Percentiles rank a stretch among this genome's conserved stretches.
phyloP scores from a whole-genome alignment of 2,113 vertebrate genomes.

The Amazona vittata region DNA sequence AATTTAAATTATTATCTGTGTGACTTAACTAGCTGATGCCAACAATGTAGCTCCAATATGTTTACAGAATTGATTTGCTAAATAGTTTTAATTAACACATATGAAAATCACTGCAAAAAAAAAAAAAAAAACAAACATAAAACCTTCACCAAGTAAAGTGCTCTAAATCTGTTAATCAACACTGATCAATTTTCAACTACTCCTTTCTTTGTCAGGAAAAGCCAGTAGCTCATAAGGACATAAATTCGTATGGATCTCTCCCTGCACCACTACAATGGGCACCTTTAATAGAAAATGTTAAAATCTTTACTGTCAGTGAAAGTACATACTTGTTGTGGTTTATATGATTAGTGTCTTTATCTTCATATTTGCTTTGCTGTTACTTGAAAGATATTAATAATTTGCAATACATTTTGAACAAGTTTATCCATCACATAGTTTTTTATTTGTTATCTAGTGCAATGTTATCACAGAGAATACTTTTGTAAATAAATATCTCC shows the following conservation, averaged over 20 bases:
- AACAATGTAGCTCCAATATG: neutral
- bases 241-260: neutral
- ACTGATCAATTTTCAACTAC: neutral
- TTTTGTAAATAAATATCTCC: neutral
- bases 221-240: neutral
- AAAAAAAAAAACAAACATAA: neutral
- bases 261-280: neutral
- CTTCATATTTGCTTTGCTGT: neutral
- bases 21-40: neutral
- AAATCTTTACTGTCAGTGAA: neutral
- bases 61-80: neutral
- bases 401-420: neutral
- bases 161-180: neutral
- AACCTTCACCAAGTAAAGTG: neutral
- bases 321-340: neutral
- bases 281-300: neutral
- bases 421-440: neutral
- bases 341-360: neutral
- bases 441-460: neutral
- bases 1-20: neutral
- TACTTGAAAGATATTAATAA: slow-evolving; percentile 6
- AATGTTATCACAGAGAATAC: neutral
- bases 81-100: neutral
- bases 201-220: neutral
- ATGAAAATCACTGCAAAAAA: neutral